Conservation (phyloP, 1,140 invertebrate genomes). For the Platorchestia sp. region DNA sequence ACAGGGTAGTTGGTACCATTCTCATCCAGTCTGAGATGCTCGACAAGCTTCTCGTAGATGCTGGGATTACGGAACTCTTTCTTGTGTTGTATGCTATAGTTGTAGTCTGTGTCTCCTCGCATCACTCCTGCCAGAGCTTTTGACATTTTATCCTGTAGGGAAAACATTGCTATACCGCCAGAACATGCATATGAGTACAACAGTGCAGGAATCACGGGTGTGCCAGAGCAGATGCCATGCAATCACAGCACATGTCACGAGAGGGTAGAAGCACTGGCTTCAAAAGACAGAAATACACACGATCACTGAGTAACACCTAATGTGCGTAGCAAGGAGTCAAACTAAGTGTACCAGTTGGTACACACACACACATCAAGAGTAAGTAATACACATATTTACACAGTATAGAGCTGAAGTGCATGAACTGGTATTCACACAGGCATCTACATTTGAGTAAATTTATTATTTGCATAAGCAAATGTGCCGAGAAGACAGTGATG, state of each 20-base stretch:
- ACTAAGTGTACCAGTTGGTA: too few species aligned
- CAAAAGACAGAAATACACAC: background rate
- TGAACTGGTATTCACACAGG: too few species aligned
- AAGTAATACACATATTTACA: too few species aligned
- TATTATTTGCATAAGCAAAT: too few species aligned
- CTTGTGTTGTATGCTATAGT: slow-evolving; percentile 80
- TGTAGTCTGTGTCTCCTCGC: slow-evolving; percentile 83
- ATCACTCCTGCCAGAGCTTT: background rate
- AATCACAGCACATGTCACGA: background rate
- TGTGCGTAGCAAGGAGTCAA: too few species aligned
- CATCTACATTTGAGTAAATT: too few species aligned
- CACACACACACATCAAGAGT: too few species aligned
- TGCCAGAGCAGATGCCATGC: background rate
- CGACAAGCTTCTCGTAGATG: slow-evolving; percentile 96
- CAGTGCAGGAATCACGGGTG: background rate
- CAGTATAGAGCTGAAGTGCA: too few species aligned
- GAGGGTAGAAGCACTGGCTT: background rate
- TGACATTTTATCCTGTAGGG: background rate
- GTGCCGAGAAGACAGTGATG: too few species aligned
- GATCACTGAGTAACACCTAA: background rate
- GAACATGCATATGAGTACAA: background rate
- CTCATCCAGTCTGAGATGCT: slow-evolving; percentile 94
- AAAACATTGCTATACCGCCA: background rate
- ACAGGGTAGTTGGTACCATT: slow-evolving; percentile 93
- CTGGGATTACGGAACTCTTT: slow-evolving; percentile 97